phyloP scores from a whole-genome alignment of 2,113 vertebrate species.

The Hippocampus barbouri region DNA sequence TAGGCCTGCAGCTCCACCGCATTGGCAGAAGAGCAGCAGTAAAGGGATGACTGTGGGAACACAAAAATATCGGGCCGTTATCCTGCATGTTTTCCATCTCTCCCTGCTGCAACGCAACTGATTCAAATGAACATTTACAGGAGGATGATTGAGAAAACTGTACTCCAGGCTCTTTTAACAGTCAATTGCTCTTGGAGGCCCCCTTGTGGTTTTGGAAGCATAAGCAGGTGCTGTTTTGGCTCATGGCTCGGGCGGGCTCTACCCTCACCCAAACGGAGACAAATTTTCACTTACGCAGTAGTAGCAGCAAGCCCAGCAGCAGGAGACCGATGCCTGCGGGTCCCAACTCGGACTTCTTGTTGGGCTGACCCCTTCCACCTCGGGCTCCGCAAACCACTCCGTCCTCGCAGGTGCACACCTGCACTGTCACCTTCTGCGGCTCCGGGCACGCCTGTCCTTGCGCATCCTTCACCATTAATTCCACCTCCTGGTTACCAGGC shows the following conservation, averaged over 20 bases:
- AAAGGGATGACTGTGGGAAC: constrained; percentile 77
- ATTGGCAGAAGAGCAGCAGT: constrained; percentile 72
- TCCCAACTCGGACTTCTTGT: constrained; percentile 57
- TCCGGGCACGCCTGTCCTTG: constrained; percentile 58
- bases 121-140: too few species aligned
- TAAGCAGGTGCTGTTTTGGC: too few species aligned
- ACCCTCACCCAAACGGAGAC: neutral
- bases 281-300: constrained; percentile 76
- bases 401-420: constrained; percentile 64
- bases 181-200: too few species aligned
- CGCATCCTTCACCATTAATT: constrained; percentile 56
- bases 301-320: constrained; percentile 75
- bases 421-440: constrained; percentile 55
- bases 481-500: constrained; percentile 55
- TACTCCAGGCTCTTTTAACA: too few species aligned
- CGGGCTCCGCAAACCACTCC: constrained; percentile 19
- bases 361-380: rapidly evolving
- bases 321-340: constrained; percentile 76
- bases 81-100: too few species aligned
- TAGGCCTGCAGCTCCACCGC: constrained; percentile 44
- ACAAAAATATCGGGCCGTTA: neutral
- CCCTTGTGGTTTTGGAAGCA: too few species aligned
- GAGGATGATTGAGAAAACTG: too few species aligned
- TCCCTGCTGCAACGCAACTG: too few species aligned
- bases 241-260: too few species aligned